These are phyloP conservation scores for Pica pica DNA, from an alignment of 2,113 vertebrate genomes.

Conservation along the genomic window DNA sequence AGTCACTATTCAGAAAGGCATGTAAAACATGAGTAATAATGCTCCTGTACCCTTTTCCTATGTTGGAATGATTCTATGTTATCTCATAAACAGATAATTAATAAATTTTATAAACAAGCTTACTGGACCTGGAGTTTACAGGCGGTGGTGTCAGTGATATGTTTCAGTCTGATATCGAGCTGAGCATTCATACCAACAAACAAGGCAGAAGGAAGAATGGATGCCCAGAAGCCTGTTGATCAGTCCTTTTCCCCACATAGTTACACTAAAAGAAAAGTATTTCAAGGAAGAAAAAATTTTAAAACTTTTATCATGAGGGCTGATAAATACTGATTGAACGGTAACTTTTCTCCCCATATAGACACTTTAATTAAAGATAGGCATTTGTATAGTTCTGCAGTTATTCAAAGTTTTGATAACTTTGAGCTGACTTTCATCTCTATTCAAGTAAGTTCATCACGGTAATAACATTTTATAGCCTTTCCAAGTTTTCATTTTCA, in stretches of 20 bases:
- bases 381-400: not conserved
- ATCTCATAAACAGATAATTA: not conserved
- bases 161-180: not conserved
- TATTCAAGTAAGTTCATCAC: not conserved
- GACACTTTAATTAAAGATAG: not conserved
- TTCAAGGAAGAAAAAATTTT: not conserved
- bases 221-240: not conserved
- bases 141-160: not conserved
- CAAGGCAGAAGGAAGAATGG: not conserved
- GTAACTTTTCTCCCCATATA: not conserved
- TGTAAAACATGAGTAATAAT: not conserved
- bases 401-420: slow-evolving; percentile 11
- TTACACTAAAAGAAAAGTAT: not conserved
- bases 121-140: not conserved
- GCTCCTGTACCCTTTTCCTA: not conserved
- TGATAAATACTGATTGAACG: not conserved
- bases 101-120: not conserved
- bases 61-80: not conserved
- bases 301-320: not conserved
- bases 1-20: not conserved
- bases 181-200: not conserved
- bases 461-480: slow-evolving; percentile 27
- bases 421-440: slow-evolving; percentile 38
- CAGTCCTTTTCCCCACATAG: not conserved
- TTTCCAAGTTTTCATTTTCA: slow-evolving; percentile 22